Evolutionary conservation across 1,140 invertebrate genomes (phyloP), one percentile per base, ranked within the genome.

Genomic region (Tetramorium simillimum): DNA sequence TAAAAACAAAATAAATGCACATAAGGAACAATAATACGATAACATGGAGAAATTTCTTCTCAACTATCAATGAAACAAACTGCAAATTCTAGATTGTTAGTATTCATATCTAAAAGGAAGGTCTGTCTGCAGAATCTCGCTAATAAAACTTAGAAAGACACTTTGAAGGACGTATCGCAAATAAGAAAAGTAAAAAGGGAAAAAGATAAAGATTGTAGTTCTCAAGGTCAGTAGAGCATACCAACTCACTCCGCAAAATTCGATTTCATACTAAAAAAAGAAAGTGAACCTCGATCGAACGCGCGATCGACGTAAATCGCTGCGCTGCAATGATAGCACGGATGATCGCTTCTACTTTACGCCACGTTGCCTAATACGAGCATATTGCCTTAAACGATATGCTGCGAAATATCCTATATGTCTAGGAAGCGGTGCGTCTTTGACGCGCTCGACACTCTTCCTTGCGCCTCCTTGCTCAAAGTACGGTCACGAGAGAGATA

Each of bases 331-430:
- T 51, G 73, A 87, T 70, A 14, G 60, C 73, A 90, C 72, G 88
- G 51, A 89, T 78, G 63, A 80, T 10, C 73, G 89, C 21, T 69
- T 80, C 43, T 87, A 62, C 82, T 90, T 90, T 63, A 89, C 89
- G 89, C 88, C 88, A 90, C 88, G 67, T 70, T 90, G 85, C 89
- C 80, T 90, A 90, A 89, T 90, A 65, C 53, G 18, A 51, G 82
- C n/a, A n/a, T n/a, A n/a, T n/a, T n/a, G n/a, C 86, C 77, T 90
- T 75, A 24, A 60, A 87, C 69, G 82, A 87, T 28, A 37, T 43
- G 10, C 18, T 62, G 28, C 28, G 56, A 60, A 56, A 56, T 43
- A 77, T 67, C 58, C 58, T 85, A 77, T 70, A 62, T n/a, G 53
- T 84, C 80, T 84, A 75, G 69, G 69, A 84, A 84, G 9, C 24